phyloP scores from a whole-genome alignment of 2,888 invertebrate genomes.

The Heterodera filipjevi region DNA sequence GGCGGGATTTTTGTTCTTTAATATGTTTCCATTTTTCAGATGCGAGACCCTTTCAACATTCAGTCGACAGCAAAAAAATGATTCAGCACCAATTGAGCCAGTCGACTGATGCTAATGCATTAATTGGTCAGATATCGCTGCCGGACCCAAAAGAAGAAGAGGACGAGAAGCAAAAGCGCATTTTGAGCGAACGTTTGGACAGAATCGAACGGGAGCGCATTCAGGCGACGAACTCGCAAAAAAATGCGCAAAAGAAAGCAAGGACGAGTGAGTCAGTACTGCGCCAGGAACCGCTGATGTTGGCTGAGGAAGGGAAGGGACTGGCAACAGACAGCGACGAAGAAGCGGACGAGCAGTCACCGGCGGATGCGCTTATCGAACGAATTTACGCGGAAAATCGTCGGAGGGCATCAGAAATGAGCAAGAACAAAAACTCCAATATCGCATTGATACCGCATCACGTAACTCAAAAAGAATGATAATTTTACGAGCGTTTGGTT shows the following conservation, averaged over 20 bases:
- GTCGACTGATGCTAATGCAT: not conserved
- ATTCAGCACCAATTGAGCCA: not conserved
- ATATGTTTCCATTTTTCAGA: not conserved
- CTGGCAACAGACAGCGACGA: slow-evolving; percentile 26
- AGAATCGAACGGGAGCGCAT: slow-evolving; percentile 35
- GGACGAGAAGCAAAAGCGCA: slow-evolving; percentile 31
- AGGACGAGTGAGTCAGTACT: slow-evolving; percentile 21
- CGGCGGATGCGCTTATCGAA: slow-evolving; percentile 40
- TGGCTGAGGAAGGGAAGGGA: slow-evolving; percentile 30
- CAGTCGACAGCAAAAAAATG: slow-evolving; percentile 4
- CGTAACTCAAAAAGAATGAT: not conserved
- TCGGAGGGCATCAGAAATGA: slow-evolving; percentile 24
- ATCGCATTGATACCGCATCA: not conserved
- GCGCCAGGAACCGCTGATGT: slow-evolving; percentile 19
- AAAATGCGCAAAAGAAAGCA: slow-evolving; percentile 32
- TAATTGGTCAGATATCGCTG: not conserved
- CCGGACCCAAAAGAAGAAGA: slow-evolving; percentile 25
- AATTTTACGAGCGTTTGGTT: too few relatives aligned
- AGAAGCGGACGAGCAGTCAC: slow-evolving; percentile 16
- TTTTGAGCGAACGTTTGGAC: slow-evolving; percentile 30
- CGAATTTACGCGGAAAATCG: slow-evolving; percentile 83
- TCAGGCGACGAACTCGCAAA: slow-evolving; percentile 19
- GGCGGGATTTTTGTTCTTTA: not conserved
- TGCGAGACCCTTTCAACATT: not conserved
- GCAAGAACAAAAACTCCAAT: not conserved